A percentile compares a stretch with the other conserved stretches of the same genome.
Evolutionary conservation across 2,888 invertebrate genomes (phyloP).

Genomic region (Elegia similella): DNA sequence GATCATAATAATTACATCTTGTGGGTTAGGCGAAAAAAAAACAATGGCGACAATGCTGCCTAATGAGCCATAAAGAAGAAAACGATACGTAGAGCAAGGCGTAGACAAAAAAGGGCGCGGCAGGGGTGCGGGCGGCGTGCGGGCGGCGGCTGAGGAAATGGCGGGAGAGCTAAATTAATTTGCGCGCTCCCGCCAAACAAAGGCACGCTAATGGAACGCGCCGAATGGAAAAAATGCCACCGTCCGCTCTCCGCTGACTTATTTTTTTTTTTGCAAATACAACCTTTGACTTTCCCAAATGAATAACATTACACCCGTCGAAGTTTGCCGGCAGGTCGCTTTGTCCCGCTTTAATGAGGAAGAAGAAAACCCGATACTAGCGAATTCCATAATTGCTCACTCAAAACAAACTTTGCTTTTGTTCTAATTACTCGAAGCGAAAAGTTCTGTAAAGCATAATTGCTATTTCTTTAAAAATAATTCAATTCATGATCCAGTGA

Average conservation of each 20-base stretch:
- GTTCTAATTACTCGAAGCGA: slow-evolving; percentile 59
- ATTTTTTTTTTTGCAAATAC: slow-evolving; percentile 74
- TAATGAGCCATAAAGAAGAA: slow-evolving; percentile 83
- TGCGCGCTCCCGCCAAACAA: slow-evolving; percentile 82
- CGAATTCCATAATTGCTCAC: slow-evolving; percentile 59
- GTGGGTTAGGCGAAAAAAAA: slow-evolving; percentile 70
- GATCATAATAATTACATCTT: slow-evolving; percentile 76
- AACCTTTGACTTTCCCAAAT: slow-evolving; percentile 80
- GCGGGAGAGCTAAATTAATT: slow-evolving; percentile 82
- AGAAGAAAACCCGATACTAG: slow-evolving; percentile 62
- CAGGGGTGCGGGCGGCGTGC: slow-evolving; percentile 53
- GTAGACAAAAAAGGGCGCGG: slow-evolving; percentile 79
- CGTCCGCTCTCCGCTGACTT: slow-evolving; percentile 79
- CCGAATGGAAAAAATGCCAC: slow-evolving; percentile 82
- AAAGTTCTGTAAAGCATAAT: slow-evolving; percentile 45
- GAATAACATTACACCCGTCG: slow-evolving; percentile 79
- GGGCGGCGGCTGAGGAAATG: slow-evolving; percentile 71
- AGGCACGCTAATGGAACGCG: slow-evolving; percentile 82
- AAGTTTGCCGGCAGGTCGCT: slow-evolving; percentile 62
- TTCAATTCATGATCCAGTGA: slow-evolving; percentile 3
- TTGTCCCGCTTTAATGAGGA: slow-evolving; percentile 74
- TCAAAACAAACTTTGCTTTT: slow-evolving; percentile 59
- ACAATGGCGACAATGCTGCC: slow-evolving; percentile 80
- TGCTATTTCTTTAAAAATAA: slow-evolving; percentile 30
- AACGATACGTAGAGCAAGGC: slow-evolving; percentile 81